Evolutionary conservation across 1,140 invertebrate species (phyloP), one percentile per base, ranked within the genome.

Genomic region (Spodoptera litura): DNA sequence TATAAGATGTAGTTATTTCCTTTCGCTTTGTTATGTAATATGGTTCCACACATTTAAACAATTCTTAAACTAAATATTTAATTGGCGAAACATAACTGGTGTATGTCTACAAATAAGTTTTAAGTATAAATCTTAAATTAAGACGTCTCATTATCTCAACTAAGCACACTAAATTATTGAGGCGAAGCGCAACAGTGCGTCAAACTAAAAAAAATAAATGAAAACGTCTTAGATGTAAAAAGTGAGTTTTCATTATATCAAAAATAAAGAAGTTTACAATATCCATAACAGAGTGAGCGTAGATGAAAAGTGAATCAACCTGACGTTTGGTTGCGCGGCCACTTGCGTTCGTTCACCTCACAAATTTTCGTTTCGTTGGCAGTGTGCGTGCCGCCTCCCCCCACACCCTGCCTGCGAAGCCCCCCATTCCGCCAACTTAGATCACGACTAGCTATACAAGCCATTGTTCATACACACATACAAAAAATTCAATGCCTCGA

Each of bases 271-370:
- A 55, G 72, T 80, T 82, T 78, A 77, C 72, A 81, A 81, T 78
- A 77, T 83, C 83, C 86, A 90, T 89, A 83, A 88, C 90, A 84
- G 86, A 90, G 89, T 87, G 88, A 88, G 83, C 82, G 92, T 88
- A 88, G 90, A 93, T 93, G 91, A 94, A 94, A 94, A 94, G 91
- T 94, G 93, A 94, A 94, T 93, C 92, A 94, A 92, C 89, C 88
- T 93, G 91, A 90, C 87, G 88, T 89, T 92, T 88, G 82, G 83
- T 89, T 83, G 89, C 83, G 89, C 91, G 91, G 91, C 90, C 91
- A 93, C 87, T 91, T 80, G 87, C 89, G 93, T 88, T 88, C 91
- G 84, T 91, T 91, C 87, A 93, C 89, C 93, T 89, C 88, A 92
- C 91, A 89, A 94, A 93, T 94, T 93, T 94, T 94, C 91, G 93